Evolutionary conservation across 2,888 invertebrate species (phyloP), one percentile per base, ranked within the genome.

Genomic region (Drosophila subsilvestris): DNA sequence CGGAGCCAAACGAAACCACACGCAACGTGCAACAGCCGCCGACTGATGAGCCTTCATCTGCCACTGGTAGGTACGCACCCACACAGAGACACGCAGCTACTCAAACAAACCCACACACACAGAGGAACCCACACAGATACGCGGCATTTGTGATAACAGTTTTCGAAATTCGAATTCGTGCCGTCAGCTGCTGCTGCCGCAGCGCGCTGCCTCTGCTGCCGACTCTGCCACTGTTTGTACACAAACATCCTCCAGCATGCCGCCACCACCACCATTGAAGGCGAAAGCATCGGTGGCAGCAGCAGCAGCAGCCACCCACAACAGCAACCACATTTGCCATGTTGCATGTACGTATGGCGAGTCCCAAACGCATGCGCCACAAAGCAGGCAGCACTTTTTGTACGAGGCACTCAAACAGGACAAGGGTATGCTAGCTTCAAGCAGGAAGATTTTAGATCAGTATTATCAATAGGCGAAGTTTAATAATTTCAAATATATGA

Each of bases 21-120:
- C 88, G 86, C 85, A 68, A 88, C 85, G 88, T 86, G 85, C 85
- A 88, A 88, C 85, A 86, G 88, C 81, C 86, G 87, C 76, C 81
- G 74, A 86, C 88, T 86, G 87, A 88, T 78, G 79, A 66, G 67
- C 37, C 56, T 74, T 88, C 71, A 77, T 83, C 86, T 81, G 74
- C 66, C 76, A 69, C 51, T 67, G 69, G 67, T 62, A 69, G 58
- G 61, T 66, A 62, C 47, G 25, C 67, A 63, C 68, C 29, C 66
- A 84, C 63, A 79, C 74, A 71, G 44, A 17, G 25, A 17, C 25
- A 29, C 37, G 14, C 29, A 43, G n/a, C 29, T 49, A 17, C 45
- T 55, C 60, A 63, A 25, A 47, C 58, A 25, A 47, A 58, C 65
- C 53, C 50, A 53, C 27, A 27, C 32, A 27, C 45, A 49, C 43